Conservation (phyloP, 1,140 invertebrate species). For the Drosophila rufa region DNA sequence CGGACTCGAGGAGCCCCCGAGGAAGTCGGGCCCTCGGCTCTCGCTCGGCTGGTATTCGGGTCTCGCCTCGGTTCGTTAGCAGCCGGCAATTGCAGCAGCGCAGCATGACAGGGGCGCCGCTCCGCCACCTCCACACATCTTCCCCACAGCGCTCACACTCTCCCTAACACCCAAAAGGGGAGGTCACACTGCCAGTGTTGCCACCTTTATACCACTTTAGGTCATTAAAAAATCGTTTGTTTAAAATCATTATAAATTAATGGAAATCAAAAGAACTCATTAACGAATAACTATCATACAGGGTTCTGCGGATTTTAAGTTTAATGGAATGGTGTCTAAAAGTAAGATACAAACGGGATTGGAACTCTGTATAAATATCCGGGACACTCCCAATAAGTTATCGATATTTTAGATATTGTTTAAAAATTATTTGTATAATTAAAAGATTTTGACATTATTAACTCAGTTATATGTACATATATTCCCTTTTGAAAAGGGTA, state of each 20-base stretch:
- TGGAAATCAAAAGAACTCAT: neutral
- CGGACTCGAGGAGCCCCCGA: slow-evolving; percentile 16
- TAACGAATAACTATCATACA: too few relatives aligned
- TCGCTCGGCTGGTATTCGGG: slow-evolving; percentile 17
- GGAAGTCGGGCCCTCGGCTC: slow-evolving; percentile 14
- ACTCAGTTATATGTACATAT: too few relatives aligned
- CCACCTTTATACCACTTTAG: neutral
- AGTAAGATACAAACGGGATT: neutral
- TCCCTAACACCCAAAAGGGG: neutral
- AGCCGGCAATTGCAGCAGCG: slow-evolving; percentile 43
- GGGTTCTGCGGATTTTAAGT: too few relatives aligned
- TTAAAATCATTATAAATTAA: neutral
- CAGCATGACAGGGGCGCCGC: neutral
- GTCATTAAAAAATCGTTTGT: neutral
- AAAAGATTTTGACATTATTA: too few relatives aligned
- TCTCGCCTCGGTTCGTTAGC: slow-evolving; percentile 34
- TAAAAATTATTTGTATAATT: too few relatives aligned
- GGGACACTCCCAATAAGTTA: too few relatives aligned
- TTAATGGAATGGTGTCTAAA: neutral
- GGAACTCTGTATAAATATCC: neutral
- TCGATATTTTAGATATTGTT: too few relatives aligned
- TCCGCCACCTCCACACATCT: neutral
- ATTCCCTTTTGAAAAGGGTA: too few relatives aligned
- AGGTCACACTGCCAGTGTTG: slow-evolving; percentile 17
- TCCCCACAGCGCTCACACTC: neutral